Base-by-base conservation (phyloP, 2,797 vertebrate genomes). In the Sebastes miniatus region DNA sequence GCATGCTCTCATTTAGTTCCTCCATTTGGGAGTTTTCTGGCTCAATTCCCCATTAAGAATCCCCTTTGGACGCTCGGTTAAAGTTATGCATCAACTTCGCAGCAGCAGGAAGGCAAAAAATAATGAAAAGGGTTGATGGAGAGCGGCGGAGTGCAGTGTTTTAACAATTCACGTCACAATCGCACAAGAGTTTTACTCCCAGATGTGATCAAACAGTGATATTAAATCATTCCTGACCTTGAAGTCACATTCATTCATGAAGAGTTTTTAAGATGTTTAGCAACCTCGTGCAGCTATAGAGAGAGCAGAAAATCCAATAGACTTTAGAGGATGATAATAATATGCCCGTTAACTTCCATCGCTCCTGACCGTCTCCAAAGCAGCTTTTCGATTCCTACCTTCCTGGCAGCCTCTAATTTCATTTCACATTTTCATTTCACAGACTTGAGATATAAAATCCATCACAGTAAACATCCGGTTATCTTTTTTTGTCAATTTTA, bases 61-160 rank as follows among this genome's bases (percentile, higher is more conserved):
- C 85, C 83, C 69, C 65, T 16, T 73, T 43, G 84, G 81, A 82
- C 62, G 76, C 73, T 68, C 13, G 31, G 81, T 80, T 86, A 62
- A 88, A 89, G 73, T 92, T 89, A 76, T 80, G 76, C 80, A 86
- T 85, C 80, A 77, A 88, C 66, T 87, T 83, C 79, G 69, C 78
- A 68, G 76, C 82, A 27, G 76, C 71, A 32, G 74, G 79, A 84
- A 78, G 57, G 57, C 14, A 47, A 52, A 61, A 89, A 83, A 81
- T 75, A 87, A 83, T 90, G 59, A 86, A 87, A 86, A 2, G 31
- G 34, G 71, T 52, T 77, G 77, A 85, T 83, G 71, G 62, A 77
- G 83, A 83, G 79, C 73, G 65, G 66, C 18, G 0, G 69, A 73
- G 69, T 69, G 62, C 39, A 74, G 74, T 64, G 65, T 80, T 69